phyloP scores from a whole-genome alignment of 2,888 invertebrate species.

The Sminthurides aquaticus region DNA sequence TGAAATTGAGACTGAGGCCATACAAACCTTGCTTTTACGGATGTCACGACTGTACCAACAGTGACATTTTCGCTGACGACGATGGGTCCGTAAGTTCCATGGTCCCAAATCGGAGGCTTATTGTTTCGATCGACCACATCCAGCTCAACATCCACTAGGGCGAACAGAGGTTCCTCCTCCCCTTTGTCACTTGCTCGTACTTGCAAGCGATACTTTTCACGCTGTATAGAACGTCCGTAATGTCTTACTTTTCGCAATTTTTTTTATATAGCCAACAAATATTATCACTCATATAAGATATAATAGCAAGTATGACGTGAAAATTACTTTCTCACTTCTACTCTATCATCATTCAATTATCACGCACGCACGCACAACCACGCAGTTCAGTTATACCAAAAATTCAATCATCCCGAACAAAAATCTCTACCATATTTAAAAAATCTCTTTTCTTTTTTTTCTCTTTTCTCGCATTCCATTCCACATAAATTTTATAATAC shows the following conservation, averaged over 20 bases:
- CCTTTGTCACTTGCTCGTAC: conserved; percentile 96
- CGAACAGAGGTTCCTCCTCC: conserved; percentile 72
- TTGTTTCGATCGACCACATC: conserved; percentile 96
- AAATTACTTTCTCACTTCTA: neutral
- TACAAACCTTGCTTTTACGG: conserved; percentile 84
- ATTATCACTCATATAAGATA: neutral
- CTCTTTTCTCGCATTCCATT: neutral
- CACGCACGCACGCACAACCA: too few species aligned
- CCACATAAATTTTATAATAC: too few species aligned
- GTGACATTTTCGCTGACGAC: conserved; percentile 98
- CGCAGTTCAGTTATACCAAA: too few species aligned
- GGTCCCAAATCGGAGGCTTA: conserved; percentile 96
- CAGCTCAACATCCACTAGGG: conserved; percentile 95
- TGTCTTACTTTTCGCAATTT: conserved; percentile 4
- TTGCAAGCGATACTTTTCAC: conserved; percentile 91
- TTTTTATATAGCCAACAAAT: neutral
- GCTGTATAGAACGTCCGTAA: conserved; percentile 53
- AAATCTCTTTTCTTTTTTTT: neutral
- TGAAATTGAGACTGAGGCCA: neutral
- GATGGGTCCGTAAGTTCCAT: conserved; percentile 91
- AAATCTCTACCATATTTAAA: conserved; percentile 8
- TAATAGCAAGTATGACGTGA: neutral
- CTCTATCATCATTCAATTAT: conserved; percentile 15
- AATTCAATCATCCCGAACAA: neutral
- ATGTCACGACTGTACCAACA: conserved; percentile 96